phyloP scores from a whole-genome alignment of 1,140 invertebrate species.

The Matsumurasca onukii region DNA sequence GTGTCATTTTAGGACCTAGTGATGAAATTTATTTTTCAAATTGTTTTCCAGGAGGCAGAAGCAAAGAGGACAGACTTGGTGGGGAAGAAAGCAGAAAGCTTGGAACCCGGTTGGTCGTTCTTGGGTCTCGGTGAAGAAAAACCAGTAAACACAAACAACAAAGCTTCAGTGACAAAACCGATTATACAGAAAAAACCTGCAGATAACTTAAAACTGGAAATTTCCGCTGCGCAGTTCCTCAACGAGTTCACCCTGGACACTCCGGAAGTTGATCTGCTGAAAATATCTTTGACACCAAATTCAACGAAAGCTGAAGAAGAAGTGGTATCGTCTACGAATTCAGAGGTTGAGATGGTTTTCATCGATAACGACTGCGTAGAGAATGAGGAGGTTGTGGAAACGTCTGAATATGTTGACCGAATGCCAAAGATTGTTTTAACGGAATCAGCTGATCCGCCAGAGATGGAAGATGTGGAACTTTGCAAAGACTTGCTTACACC shows the following conservation, averaged over 20 bases:
- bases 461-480: neutral
- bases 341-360: neutral
- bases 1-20: too few relatives aligned
- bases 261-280: neutral
- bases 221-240: neutral
- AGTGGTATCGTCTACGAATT: neutral
- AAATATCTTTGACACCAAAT: neutral
- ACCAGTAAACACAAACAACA: neutral
- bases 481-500: neutral
- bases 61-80: neutral
- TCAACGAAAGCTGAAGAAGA: neutral
- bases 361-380: conserved; percentile 7
- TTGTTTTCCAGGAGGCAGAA: conserved; percentile 15
- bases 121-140: neutral
- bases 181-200: neutral
- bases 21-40: too few relatives aligned
- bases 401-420: neutral
- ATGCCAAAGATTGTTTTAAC: neutral
- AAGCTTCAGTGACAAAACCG: neutral
- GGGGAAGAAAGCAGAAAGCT: conserved; percentile 5
- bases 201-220: neutral
- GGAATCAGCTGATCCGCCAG: neutral
- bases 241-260: neutral
- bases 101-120: conserved; percentile 12
- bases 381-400: conserved; percentile 18